Evolutionary conservation across 2,113 vertebrate genomes (phyloP).

Genomic region (Mormyrus iriodes): DNA sequence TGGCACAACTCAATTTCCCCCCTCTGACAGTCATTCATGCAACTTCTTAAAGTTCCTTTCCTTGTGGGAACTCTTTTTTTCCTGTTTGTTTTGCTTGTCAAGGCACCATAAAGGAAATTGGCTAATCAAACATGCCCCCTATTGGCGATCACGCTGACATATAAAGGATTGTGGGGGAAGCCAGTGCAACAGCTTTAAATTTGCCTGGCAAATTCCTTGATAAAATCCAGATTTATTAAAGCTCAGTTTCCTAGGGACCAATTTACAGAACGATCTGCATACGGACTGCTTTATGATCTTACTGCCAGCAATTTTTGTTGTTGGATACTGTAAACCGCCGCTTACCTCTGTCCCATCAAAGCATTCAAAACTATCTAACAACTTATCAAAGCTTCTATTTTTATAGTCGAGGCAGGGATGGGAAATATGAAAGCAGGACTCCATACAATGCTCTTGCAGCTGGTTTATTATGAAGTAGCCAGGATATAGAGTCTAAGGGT

Average conservation of each 20-base stretch:
- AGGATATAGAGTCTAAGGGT: neutral
- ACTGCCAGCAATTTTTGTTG: neutral
- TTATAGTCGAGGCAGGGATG: neutral
- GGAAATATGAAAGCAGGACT: neutral
- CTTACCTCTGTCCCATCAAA: neutral
- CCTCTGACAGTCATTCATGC: conserved; percentile 3
- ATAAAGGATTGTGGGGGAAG: neutral
- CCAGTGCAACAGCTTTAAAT: neutral
- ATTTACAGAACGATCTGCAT: neutral
- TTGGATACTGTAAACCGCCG: neutral
- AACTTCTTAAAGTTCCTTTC: neutral
- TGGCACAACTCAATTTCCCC: conserved; percentile 2
- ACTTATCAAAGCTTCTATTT: neutral
- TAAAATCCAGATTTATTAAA: neutral
- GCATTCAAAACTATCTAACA: neutral
- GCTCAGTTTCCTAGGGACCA: neutral
- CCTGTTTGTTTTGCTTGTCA: conserved; percentile 15
- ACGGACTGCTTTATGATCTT: neutral
- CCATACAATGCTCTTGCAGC: neutral
- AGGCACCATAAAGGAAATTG: neutral
- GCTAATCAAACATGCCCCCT: conserved; percentile 12
- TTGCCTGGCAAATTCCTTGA: neutral
- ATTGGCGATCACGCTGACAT: neutral
- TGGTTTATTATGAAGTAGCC: neutral
- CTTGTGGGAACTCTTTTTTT: conserved; percentile 14